These are phyloP conservation scores for Crotalus horridus DNA, from an alignment of 2,113 vertebrate species.

Conservation along the genomic window DNA sequence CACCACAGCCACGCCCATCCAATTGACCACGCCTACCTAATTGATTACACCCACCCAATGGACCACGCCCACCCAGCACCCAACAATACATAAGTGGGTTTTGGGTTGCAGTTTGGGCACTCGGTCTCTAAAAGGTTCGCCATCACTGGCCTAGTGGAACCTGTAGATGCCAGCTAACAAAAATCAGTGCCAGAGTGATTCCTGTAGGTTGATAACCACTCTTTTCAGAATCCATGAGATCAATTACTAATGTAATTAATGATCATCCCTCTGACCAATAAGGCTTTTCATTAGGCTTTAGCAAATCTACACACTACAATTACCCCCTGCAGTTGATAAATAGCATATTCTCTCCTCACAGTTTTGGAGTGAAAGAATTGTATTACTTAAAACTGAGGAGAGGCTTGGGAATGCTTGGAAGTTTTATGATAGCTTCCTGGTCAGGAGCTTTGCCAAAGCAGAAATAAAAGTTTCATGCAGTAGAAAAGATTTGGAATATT, in stretches of 20 bases:
- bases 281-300: not conserved
- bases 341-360: not conserved
- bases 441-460: not conserved
- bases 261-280: not conserved
- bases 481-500: not conserved
- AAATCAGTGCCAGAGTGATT: not conserved
- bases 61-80: too few species aligned
- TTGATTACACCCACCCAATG: too few species aligned
- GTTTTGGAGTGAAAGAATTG: not conserved
- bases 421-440: not conserved
- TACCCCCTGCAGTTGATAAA: not conserved
- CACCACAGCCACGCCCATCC: too few species aligned
- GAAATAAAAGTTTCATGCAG: not conserved
- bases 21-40: too few species aligned
- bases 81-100: too few species aligned
- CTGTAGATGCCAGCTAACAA: not conserved
- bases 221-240: not conserved
- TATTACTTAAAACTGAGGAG: not conserved
- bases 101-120: too few species aligned
- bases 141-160: not conserved
- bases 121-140: too few species aligned
- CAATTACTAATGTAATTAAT: not conserved
- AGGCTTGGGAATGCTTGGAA: not conserved
- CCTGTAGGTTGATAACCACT: not conserved
- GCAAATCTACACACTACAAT: not conserved